These are phyloP conservation scores for Rotaria socialis DNA, from an alignment of 2,888 invertebrate genomes.

Conservation along the genomic window DNA sequence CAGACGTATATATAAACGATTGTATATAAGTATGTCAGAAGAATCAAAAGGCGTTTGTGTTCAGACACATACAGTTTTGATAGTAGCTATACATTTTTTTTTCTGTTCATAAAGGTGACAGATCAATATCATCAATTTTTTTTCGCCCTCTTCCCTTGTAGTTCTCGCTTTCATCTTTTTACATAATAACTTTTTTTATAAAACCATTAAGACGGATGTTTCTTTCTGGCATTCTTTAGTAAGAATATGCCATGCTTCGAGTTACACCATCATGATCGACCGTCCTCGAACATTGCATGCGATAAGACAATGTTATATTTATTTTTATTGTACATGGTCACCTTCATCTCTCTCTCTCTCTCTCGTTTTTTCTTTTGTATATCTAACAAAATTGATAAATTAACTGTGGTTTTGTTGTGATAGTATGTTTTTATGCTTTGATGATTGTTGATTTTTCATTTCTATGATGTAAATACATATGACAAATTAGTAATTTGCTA, in stretches of 20 bases:
- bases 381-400: not conserved
- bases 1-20: not conserved
- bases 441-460: not conserved
- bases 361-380: not conserved
- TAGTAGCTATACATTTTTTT: not conserved
- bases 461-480: not conserved
- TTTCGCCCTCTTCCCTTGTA: not conserved
- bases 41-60: not conserved
- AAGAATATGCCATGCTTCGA: not conserved
- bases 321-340: not conserved
- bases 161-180: not conserved
- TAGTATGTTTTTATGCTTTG: not conserved
- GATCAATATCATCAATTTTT: slow-evolving; percentile 11
- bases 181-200: not conserved
- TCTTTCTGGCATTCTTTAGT: not conserved
- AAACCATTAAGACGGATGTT: not conserved
- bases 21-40: not conserved
- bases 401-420: not conserved
- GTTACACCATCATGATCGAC: not conserved
- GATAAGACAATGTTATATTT: slow-evolving; percentile 14
- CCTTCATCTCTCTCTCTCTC: not conserved
- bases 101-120: not conserved
- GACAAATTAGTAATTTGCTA: not conserved
- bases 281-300: not conserved
- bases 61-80: not conserved